Percentiles rank a stretch among this genome's conserved stretches.
Evolutionary conservation across 2,888 invertebrate species (phyloP).

Genomic region (Seira ritae): DNA sequence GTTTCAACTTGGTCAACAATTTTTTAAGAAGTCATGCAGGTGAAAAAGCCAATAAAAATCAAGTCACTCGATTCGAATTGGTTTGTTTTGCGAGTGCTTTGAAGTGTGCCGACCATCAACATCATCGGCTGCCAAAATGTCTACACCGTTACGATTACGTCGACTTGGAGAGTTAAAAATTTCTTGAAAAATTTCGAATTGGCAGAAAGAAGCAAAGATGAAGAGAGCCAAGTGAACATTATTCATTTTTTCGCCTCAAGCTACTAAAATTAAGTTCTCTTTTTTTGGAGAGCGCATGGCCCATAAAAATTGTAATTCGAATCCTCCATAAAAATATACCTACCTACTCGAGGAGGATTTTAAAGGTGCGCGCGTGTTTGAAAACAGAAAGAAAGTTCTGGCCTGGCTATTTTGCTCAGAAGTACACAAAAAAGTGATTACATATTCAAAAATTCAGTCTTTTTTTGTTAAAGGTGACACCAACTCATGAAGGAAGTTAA

Average conservation of each 20-base stretch:
- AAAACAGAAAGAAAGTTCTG: background rate
- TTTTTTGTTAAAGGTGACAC: background rate
- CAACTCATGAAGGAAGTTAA: constrained; percentile 11
- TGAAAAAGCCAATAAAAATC: constrained; percentile 9
- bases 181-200: background rate
- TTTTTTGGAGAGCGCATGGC: too few relatives aligned
- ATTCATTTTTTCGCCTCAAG: background rate
- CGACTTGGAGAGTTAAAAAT: background rate
- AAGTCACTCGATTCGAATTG: background rate
- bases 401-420: background rate
- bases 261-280: background rate
- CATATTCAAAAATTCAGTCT: background rate
- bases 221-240: background rate
- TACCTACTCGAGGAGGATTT: too few relatives aligned
- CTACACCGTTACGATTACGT: background rate
- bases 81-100: background rate
- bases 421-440: background rate
- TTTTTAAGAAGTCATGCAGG: background rate
- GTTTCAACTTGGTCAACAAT: too few relatives aligned
- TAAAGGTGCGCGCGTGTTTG: background rate
- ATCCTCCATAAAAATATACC: constrained; percentile 1
- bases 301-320: too few relatives aligned
- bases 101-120: too few relatives aligned
- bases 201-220: too few relatives aligned
- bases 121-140: background rate